Conservation (phyloP, 2,113 vertebrate species). For the Nothocercus nigrocapillus region DNA sequence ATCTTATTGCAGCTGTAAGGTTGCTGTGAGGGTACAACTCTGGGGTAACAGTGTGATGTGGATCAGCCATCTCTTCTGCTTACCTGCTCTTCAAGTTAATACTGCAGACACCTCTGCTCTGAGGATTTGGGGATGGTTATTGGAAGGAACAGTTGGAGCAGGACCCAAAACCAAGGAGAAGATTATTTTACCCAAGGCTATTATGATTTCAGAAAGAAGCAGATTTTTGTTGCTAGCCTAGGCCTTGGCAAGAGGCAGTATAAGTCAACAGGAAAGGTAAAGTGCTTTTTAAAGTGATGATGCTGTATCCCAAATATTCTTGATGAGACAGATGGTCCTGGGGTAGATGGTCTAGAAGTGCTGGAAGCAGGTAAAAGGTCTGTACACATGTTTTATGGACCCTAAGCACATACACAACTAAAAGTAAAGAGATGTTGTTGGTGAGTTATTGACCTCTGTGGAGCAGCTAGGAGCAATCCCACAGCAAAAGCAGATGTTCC, state of each 20-base stretch:
- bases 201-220: not conserved
- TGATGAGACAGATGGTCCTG: not conserved
- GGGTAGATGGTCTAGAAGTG: slow-evolving; percentile 13
- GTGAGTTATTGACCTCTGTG: slow-evolving; percentile 40
- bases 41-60: accelerated
- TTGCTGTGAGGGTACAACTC: not conserved
- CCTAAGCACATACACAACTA: not conserved
- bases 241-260: not conserved
- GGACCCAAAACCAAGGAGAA: not conserved
- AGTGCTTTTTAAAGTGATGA: not conserved
- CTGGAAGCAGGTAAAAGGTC: slow-evolving; percentile 40
- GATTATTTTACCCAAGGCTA: not conserved
- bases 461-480: slow-evolving; percentile 9
- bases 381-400: slow-evolving; percentile 38
- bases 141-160: not conserved
- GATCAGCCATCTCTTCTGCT: not conserved
- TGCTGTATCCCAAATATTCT: not conserved
- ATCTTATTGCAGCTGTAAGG: not conserved
- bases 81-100: not conserved
- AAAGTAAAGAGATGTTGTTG: not conserved
- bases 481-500: slow-evolving; percentile 42
- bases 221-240: not conserved
- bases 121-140: not conserved
- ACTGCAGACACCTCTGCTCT: not conserved
- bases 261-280: not conserved